Evolutionary conservation across 2,888 invertebrate species (phyloP).

Genomic region (Lydus trimaculatus): DNA sequence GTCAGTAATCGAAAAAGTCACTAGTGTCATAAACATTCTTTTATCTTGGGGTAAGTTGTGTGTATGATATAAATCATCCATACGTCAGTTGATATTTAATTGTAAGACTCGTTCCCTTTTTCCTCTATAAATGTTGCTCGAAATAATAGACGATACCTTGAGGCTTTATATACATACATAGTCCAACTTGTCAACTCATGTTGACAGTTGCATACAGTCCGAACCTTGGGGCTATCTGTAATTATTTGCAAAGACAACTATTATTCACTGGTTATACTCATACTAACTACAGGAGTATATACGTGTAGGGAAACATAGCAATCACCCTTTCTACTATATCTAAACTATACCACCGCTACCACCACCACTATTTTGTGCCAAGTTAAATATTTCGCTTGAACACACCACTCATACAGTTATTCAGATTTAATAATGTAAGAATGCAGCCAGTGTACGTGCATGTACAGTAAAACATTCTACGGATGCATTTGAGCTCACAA

Average conservation of each 20-base stretch:
- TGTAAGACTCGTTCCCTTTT: background rate
- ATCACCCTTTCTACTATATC: constrained; percentile 18
- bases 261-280: constrained; percentile 45
- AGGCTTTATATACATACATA: background rate
- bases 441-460: constrained; percentile 39
- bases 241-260: constrained; percentile 53
- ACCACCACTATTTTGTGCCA: constrained; percentile 9
- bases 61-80: background rate
- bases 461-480: constrained; percentile 28
- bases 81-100: background rate
- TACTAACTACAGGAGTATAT: constrained; percentile 12
- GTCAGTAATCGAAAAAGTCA: background rate
- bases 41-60: background rate
- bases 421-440: constrained; percentile 48
- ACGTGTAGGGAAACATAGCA: background rate
- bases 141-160: constrained; percentile 7
- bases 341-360: no score
- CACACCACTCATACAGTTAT: constrained; percentile 42
- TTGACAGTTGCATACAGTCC: constrained; percentile 40
- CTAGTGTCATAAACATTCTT: background rate
- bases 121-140: background rate
- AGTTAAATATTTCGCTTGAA: constrained; percentile 33
- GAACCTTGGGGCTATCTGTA: constrained; percentile 45
- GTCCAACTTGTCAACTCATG: constrained; percentile 19
- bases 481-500: constrained; percentile 34